Evolutionary conservation across 2,888 invertebrate genomes (phyloP), one percentile per base, ranked within the genome.

Genomic region (Drosophila rellima): DNA sequence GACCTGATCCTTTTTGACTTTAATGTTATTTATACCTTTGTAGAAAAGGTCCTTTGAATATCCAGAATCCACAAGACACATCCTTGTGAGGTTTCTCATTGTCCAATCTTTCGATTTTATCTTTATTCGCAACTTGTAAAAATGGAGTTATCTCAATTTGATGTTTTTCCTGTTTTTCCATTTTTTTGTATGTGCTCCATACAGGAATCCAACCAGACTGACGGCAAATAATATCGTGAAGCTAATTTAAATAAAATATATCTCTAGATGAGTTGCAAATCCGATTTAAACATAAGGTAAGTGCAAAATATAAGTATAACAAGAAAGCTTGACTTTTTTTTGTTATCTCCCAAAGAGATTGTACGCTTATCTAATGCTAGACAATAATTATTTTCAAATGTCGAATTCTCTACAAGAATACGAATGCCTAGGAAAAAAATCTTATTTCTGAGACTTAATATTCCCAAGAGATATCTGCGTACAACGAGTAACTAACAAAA

Each of bases 61-160:
- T 93, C 93, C 95, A 94, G 72, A 95, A 93, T 1, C 95, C 95
- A 84, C 95, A 95, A 5, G 93, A 91, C 3, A 62, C 47, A 44
- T 70, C 62, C 40, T 56, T 79, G 33, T 48, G 61, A 0, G 64
- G 70, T 15, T 62, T 79, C 8, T 55, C 54, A n/a, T 48, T 62
- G 0, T n/a, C 6, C 1, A 2, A 6, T 17, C 37, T 69, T 2
- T n/a, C 39, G 56, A 35, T 45, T 7, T 31, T 29, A 0, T 39
- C 40, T 4, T 42, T 39, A n/a, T 8, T n/a, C 1, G 18, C 40
- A 31, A 23, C 55, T 8, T 26, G 29, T 0, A 75, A 26, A 33
- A 76, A 76, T 13, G 76, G 80, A 1, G 62, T 26, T 1, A 40
- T 17, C 18, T 80, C 76, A 2, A 65, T 17, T 40, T 31, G 15